Base-by-base conservation (phyloP, 1,140 invertebrate species). In the Hyposmocoma kahamanoa region DNA sequence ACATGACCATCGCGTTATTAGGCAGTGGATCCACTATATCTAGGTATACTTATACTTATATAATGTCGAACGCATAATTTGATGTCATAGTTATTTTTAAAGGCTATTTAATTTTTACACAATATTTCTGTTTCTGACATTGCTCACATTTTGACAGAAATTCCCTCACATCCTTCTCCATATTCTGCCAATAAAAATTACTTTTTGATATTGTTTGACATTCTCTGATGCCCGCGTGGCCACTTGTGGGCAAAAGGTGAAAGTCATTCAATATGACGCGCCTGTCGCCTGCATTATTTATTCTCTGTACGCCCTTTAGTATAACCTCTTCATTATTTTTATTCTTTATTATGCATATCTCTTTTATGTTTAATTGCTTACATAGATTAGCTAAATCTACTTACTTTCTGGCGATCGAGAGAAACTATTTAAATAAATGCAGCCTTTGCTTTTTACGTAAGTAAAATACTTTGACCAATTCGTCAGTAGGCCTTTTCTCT, bases 131-230 rank as follows among this genome's bases (percentile, higher is more conserved):
- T 42, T 30, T 55, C 39, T 54, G 41, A 44, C 28, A 62, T 43
- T 9, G 5, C 11, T 32, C 21, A 18, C 43, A 45, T 15, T 21
- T 56, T 46, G 11, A 32, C 18, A 49, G 47, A 50, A 36, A 51
- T 18, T 53, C 42, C 9, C n/a, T 24, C n/a, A 60, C 34, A 30
- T 59, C 55, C 11, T 34, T 47, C 10, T 26, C 11, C 44, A 65
- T 44, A n/a, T 22, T 22, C 21, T 19, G 24, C 56, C 60, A 64
- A 50, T 17, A 61, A 53, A 53, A 56, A 43, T 56, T 44, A 30
- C 42, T 43, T 44, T 56, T 59, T 4, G 63, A 58, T 28, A 54
- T 68, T 44, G 62, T 59, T 30, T 47, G 53, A 45, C 54, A 67
- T 28, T 50, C 32, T 15, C 61, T 50, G 19, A 62, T 38, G 19